These are phyloP conservation scores for Pristionchus maxplancki DNA, from an alignment of 2,888 invertebrate species.

Conservation along the genomic window DNA sequence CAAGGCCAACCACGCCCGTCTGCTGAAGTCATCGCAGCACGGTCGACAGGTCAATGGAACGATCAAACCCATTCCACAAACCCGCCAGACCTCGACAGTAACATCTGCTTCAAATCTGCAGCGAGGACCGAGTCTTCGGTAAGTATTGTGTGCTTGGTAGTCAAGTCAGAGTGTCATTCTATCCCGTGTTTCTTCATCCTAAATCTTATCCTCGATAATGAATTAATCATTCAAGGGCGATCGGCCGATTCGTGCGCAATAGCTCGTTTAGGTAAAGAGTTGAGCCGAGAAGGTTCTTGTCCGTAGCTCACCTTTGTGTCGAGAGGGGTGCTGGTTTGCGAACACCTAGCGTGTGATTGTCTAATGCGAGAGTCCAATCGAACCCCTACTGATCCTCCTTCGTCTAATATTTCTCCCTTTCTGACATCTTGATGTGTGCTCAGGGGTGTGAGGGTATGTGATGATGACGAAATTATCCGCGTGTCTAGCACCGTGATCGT, in stretches of 20 bases:
- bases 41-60: slow-evolving; percentile 35
- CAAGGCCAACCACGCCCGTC: slow-evolving; percentile 68
- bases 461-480: neutral
- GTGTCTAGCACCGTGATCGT: neutral
- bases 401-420: neutral
- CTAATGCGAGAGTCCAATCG: neutral
- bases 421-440: neutral
- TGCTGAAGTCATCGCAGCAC: slow-evolving; percentile 64
- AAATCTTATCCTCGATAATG: neutral
- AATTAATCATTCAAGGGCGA: slow-evolving; percentile 21
- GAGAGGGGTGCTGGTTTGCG: neutral
- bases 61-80: neutral
- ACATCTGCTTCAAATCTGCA: neutral
- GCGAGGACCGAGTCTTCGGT: slow-evolving; percentile 42
- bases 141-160: neutral
- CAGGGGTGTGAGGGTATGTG: neutral
- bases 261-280: slow-evolving; percentile 50
- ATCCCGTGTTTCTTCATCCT: neutral
- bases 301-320: neutral
- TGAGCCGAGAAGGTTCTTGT: neutral
- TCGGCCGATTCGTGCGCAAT: slow-evolving; percentile 45
- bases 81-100: neutral
- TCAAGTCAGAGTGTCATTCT: neutral
- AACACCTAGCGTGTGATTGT: neutral
- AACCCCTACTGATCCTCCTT: neutral